Conservation (phyloP, 2,888 invertebrate species). For the Conistra vaccinii region DNA sequence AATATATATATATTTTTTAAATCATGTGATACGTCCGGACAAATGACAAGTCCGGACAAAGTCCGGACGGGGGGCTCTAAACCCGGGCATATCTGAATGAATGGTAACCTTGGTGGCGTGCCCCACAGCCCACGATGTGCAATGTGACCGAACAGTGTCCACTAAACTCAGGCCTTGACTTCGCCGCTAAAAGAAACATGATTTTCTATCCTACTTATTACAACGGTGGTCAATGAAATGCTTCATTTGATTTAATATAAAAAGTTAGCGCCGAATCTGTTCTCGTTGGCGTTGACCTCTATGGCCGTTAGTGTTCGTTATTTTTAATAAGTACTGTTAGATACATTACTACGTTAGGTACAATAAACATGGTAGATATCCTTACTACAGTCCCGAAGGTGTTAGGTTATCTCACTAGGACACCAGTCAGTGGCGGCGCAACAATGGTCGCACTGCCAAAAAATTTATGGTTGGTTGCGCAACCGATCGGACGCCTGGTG, state of each 20-base stretch:
- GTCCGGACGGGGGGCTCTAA: background rate
- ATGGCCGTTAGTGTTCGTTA: constrained; percentile 31
- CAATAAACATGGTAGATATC: too few species aligned
- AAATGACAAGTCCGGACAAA: too few species aligned
- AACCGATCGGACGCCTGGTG: too few species aligned
- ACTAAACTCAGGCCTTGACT: constrained; percentile 71
- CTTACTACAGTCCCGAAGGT: too few species aligned
- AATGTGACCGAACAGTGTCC: constrained; percentile 57
- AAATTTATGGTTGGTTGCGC: too few species aligned
- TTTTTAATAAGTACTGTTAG: constrained; percentile 16
- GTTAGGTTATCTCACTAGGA: too few species aligned
- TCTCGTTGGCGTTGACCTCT: constrained; percentile 36
- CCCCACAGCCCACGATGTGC: constrained; percentile 59
- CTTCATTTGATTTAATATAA: constrained; percentile 40
- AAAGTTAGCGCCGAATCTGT: constrained; percentile 25
- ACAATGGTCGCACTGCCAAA: too few species aligned
- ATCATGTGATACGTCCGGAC: background rate
- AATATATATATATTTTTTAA: too few species aligned
- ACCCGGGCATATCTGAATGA: too few species aligned
- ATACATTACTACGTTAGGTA: background rate
- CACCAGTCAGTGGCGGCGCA: too few species aligned
- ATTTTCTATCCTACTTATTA: constrained; percentile 67
- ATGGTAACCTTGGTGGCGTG: constrained; percentile 10
- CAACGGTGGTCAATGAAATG: constrained; percentile 61
- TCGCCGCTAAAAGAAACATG: constrained; percentile 60